Evolutionary conservation across 2,113 vertebrate genomes (phyloP).

Genomic region (Oriolus oriolus): DNA sequence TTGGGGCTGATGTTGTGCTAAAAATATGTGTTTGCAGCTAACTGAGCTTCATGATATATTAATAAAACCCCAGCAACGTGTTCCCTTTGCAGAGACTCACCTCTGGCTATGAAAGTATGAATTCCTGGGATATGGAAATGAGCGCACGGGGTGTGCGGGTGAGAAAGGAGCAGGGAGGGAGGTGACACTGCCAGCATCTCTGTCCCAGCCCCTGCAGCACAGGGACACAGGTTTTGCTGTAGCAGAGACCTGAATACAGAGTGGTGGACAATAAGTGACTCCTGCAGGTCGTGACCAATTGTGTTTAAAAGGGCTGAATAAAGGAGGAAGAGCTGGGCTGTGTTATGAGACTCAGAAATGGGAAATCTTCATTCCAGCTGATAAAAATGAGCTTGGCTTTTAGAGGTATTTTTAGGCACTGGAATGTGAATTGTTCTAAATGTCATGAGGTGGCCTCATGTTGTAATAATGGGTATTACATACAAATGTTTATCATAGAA

Average conservation of each 20-base stretch:
- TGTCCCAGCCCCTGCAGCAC: neutral
- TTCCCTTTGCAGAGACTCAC: neutral
- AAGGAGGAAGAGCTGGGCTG: neutral
- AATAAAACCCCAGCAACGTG: neutral
- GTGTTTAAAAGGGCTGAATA: neutral
- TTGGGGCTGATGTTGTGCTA: neutral
- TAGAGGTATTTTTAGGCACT: neutral
- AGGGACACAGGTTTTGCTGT: neutral
- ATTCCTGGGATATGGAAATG: neutral
- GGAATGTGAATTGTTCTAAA: neutral
- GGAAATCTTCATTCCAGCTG: neutral
- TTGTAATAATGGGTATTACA: neutral
- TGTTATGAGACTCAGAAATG: neutral
- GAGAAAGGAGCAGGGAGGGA: neutral
- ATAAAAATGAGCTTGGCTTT: neutral
- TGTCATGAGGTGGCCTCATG: neutral
- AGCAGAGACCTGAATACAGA: neutral
- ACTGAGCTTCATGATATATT: neutral
- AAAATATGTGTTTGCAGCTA: constrained; percentile 25
- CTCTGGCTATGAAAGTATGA: neutral
- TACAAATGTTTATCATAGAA: neutral
- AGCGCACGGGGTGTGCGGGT: rapidly evolving
- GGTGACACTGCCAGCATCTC: neutral
- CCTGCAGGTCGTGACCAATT: neutral
- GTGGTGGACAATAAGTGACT: neutral